Percentiles rank a stretch among this genome's conserved stretches.
phyloP scores from a whole-genome alignment of 2,888 invertebrate species.

The Apamea anceps region DNA sequence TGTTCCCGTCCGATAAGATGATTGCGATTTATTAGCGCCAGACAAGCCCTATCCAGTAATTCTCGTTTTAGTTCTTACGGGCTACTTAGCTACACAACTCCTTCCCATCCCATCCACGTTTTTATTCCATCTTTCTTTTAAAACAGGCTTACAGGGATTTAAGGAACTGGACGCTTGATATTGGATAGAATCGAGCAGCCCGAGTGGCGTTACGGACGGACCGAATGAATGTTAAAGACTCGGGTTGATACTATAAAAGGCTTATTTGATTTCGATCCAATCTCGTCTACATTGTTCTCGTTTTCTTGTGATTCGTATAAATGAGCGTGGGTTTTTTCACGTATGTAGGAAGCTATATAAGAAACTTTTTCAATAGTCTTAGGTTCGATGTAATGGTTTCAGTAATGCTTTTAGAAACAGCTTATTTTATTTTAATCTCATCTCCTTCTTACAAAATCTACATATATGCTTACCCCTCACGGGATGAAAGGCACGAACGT shows the following conservation, averaged over 20 bases:
- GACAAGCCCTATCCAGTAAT: constrained; percentile 50
- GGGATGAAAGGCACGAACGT: constrained; percentile 22
- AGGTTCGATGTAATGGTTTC: too few relatives aligned
- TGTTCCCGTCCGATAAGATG: constrained; percentile 53
- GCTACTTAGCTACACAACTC: constrained; percentile 49
- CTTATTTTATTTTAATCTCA: not conserved
- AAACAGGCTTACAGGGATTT: constrained; percentile 66
- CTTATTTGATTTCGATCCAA: constrained; percentile 69
- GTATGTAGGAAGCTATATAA: not conserved
- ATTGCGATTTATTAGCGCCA: constrained; percentile 62
- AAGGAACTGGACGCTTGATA: constrained; percentile 61
- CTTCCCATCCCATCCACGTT: constrained; percentile 44
- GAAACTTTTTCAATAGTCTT: constrained; percentile 5
- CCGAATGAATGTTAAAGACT: constrained; percentile 67
- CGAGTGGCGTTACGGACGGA: constrained; percentile 52
- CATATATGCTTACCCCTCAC: not conserved
- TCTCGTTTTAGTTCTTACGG: constrained; percentile 57
- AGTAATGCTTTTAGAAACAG: not conserved
- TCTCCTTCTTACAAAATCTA: not conserved
- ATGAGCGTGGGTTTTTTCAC: constrained; percentile 43
- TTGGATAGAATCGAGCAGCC: constrained; percentile 58
- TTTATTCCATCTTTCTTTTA: constrained; percentile 58
- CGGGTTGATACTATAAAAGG: constrained; percentile 62
- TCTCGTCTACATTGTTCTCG: constrained; percentile 59
- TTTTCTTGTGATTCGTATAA: constrained; percentile 49